These are phyloP conservation scores for Synanthedon myopaeformis DNA, from an alignment of 2,888 invertebrate species.

Conservation along the genomic window DNA sequence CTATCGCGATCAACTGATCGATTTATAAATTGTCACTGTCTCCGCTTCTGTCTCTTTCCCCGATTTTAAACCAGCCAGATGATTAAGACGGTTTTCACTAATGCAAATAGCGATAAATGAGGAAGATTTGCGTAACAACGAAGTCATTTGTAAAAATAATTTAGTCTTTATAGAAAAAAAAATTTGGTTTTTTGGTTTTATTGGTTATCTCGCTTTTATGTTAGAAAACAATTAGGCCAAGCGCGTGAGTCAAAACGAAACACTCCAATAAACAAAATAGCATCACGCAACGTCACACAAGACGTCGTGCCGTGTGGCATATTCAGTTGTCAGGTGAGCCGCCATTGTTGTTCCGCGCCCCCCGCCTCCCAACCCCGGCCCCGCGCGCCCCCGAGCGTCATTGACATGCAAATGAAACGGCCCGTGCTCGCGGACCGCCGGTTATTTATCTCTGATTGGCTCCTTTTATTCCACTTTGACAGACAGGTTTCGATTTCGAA, in stretches of 20 bases:
- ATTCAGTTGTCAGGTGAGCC: constrained; percentile 40
- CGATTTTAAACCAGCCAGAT: too few species aligned
- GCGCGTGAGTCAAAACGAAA: not conserved
- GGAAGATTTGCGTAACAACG: too few species aligned
- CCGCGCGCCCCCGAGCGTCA: constrained; percentile 18
- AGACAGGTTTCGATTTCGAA: constrained; percentile 56
- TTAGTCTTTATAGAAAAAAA: too few species aligned
- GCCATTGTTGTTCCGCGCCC: constrained; percentile 29
- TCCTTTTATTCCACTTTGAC: constrained; percentile 61
- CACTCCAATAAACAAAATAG: constrained; percentile 1
- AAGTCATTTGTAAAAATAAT: too few species aligned
- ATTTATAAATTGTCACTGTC: too few species aligned
- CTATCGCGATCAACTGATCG: too few species aligned
- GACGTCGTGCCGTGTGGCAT: constrained; percentile 9
- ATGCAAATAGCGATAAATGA: too few species aligned
- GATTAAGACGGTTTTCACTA: too few species aligned
- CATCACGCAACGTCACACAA: constrained; percentile 1
- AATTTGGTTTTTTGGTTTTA: too few species aligned
- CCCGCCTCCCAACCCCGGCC: constrained; percentile 15
- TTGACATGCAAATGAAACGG: constrained; percentile 65
- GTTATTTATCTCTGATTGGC: constrained; percentile 69
- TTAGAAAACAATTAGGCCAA: not conserved
- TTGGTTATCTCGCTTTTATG: not conserved
- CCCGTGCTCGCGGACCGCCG: constrained; percentile 49
- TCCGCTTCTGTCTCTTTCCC: too few species aligned